These are phyloP conservation scores for Hylaeus volcanicus DNA, from an alignment of 1,140 invertebrate species.

Conservation along the genomic window DNA sequence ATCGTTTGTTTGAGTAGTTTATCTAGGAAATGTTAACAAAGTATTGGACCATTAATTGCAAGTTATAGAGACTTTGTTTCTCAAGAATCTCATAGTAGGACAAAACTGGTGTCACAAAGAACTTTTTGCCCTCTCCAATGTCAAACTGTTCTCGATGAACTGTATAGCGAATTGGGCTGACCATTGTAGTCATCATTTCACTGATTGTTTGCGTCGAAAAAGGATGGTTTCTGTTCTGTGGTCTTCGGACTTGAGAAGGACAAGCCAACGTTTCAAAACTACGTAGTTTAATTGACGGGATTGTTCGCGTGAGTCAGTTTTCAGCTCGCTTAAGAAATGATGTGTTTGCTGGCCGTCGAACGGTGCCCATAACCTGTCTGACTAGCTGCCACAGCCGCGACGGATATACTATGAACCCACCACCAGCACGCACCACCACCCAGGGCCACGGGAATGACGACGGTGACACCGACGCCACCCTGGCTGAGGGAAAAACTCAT, in stretches of 20 bases:
- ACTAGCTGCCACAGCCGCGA: slow-evolving; percentile 44
- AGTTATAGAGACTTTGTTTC: too few species aligned
- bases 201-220: too few species aligned
- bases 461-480: slow-evolving; percentile 31
- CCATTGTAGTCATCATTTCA: too few species aligned
- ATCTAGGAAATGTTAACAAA: too few species aligned
- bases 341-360: slow-evolving; percentile 60
- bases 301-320: slow-evolving; percentile 46
- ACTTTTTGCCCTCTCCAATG: too few species aligned
- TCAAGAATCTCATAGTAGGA: too few species aligned
- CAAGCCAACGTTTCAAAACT: slow-evolving; percentile 23
- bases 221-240: too few species aligned
- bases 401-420: slow-evolving; percentile 38
- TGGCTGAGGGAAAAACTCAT: slow-evolving; percentile 39
- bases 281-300: slow-evolving; percentile 54
- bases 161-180: too few species aligned
- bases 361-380: slow-evolving; percentile 49
- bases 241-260: not conserved
- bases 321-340: slow-evolving; percentile 57
- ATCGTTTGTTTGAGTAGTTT: too few species aligned
- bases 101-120: too few species aligned
- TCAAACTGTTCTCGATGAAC: too few species aligned
- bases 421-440: slow-evolving; percentile 27
- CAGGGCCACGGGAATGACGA: slow-evolving; percentile 8
- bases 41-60: too few species aligned